Conservation (phyloP, 2,797 vertebrate genomes). For the Sebastes goodei region DNA sequence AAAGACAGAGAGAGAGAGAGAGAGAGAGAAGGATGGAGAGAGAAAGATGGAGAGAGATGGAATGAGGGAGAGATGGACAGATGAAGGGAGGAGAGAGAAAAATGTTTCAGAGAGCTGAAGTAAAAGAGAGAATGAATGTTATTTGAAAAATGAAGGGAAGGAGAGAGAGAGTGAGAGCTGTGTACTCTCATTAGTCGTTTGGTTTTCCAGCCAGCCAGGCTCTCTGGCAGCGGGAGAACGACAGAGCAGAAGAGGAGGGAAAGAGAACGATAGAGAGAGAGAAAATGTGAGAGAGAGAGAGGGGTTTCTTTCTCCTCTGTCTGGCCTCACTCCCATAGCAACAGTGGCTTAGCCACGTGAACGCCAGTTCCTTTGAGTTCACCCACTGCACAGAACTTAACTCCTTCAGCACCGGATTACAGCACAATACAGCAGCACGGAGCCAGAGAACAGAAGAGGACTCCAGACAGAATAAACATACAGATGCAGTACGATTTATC, state of each 20-base stretch:
- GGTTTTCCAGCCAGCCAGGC: slow-evolving; percentile 55
- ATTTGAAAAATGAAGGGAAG: slow-evolving; percentile 58
- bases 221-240: slow-evolving; percentile 46
- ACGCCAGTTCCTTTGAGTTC: slow-evolving; percentile 78
- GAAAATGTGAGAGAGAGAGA: slow-evolving; percentile 49
- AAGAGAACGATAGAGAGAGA: slow-evolving; percentile 26
- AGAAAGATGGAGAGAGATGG: neutral
- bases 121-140: slow-evolving; percentile 50
- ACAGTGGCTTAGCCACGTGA: slow-evolving; percentile 83
- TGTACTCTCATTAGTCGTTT: slow-evolving; percentile 67
- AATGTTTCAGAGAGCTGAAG: slow-evolving; percentile 39
- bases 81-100: slow-evolving; percentile 28
- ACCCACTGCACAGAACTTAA: slow-evolving; percentile 78
- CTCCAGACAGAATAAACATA: neutral
- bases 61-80: slow-evolving; percentile 21
- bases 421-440: slow-evolving; percentile 28
- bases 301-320: slow-evolving; percentile 74
- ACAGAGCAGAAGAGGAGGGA: slow-evolving; percentile 35
- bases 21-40: neutral
- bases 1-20: neutral
- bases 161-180: slow-evolving; percentile 24
- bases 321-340: slow-evolving; percentile 85
- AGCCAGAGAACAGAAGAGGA: neutral
- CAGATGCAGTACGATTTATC: neutral
- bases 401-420: slow-evolving; percentile 64